phyloP scores from a whole-genome alignment of 2,113 vertebrate species.

The Anhinga rufa region DNA sequence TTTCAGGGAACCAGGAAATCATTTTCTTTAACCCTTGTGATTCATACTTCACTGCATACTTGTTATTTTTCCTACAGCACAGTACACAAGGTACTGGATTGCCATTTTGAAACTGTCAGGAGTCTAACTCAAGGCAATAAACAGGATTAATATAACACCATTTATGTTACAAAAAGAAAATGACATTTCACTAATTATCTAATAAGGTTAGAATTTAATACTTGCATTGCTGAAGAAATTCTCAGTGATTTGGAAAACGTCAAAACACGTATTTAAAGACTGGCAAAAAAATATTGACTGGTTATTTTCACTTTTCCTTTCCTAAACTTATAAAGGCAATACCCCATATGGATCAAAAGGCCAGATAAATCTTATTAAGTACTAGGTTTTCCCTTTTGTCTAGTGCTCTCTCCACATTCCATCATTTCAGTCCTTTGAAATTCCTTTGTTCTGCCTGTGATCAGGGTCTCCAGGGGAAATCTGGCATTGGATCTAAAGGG shows the following conservation, averaged over 20 bases:
- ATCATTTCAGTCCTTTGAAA: constrained; percentile 66
- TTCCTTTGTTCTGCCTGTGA: constrained; percentile 67
- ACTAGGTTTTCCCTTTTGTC: constrained; percentile 62
- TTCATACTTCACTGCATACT: background rate
- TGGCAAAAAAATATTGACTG: background rate
- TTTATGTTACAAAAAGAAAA: background rate
- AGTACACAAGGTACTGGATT: background rate
- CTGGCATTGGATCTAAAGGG: constrained; percentile 71
- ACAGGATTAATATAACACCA: background rate
- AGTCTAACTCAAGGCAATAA: background rate
- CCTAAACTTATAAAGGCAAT: constrained; percentile 24
- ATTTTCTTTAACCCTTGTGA: background rate
- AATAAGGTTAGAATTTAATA: background rate
- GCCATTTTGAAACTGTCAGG: background rate
- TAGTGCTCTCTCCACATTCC: constrained; percentile 61
- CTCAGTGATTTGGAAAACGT: background rate
- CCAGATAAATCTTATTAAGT: constrained; percentile 70
- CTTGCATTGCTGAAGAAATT: background rate
- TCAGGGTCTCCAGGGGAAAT: constrained; percentile 59
- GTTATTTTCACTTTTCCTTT: background rate
- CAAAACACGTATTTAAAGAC: background rate
- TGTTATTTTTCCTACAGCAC: background rate
- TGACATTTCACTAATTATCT: background rate
- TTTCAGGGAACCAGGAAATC: background rate
- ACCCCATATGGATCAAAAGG: constrained; percentile 37